Base-by-base conservation (phyloP, 2,113 vertebrate genomes). In the Dendropsophus ebraccatus region DNA sequence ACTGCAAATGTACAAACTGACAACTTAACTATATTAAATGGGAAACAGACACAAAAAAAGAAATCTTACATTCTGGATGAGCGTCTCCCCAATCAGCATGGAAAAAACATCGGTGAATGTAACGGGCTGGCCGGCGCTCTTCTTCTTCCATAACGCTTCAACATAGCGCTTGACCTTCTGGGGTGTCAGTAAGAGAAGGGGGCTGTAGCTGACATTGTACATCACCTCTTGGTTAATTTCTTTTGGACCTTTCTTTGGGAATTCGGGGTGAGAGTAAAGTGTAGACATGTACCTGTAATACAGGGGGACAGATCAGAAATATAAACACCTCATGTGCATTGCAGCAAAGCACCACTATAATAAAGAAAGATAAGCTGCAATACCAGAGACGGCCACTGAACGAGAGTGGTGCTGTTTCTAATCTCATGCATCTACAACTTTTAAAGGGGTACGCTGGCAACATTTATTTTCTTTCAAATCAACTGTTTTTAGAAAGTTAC, bases 51-150 rank as follows among this genome's bases (percentile, higher is more conserved):
- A 16, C 1, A 65, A 7, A 21, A 35, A 86, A 73, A 23, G 21
- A 84, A 9, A 65, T 58, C 97, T 94, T 94, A 99, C 98, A 74
- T 96, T 90, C 11, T 95, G 96, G 90, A 99, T 95, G 11, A 99
- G 95, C 0, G 98, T 99, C 91, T 99, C 98, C 88, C 98, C 98
- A 74, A 99, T 99, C 73, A 99, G 92, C 98, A 99, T 99, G 73
- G 97, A 97, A 4, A 99, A 99, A 86, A 99, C 94, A 88, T 99
- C 98, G 0, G 98, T 96, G 89, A 99, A 99, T n/a, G 98, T 99
- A 88, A 99, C 98, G 0, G 98, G 98, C 84, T 99, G 98, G 1
- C 97, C 98, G 0, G 90, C 93, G n/a, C 96, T 94, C 87, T 99
- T 99, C 90, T 99, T 99, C 89, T 93, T 96, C 98, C 98, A 99